Percentiles rank a stretch among this genome's conserved stretches.
phyloP scores from a whole-genome alignment of 2,888 invertebrate species.

The Nomada fabriciana region DNA sequence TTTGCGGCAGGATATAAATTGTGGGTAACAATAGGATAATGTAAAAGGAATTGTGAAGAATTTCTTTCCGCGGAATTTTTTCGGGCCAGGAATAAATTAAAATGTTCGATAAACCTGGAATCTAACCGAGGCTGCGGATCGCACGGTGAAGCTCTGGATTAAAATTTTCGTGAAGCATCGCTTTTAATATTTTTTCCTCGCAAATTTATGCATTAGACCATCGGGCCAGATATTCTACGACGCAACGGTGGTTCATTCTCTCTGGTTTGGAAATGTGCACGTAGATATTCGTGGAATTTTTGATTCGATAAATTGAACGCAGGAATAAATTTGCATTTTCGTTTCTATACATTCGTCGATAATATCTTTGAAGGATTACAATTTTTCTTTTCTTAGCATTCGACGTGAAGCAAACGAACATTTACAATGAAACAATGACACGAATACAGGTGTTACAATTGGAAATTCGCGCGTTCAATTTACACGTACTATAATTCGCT shows the following conservation, averaged over 20 bases:
- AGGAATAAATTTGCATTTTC: no score
- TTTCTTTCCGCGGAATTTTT: no score
- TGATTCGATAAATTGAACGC: no score
- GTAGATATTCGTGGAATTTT: no score
- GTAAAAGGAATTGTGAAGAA: neutral
- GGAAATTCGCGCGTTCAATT: neutral
- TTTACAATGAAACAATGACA: neutral
- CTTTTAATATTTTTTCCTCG: conserved; percentile 5
- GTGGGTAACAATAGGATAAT: neutral
- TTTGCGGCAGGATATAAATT: no score
- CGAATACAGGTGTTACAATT: neutral
- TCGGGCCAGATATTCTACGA: neutral
- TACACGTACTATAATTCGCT: neutral
- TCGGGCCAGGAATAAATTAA: neutral
- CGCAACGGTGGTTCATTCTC: neutral
- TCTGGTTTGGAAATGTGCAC: no score
- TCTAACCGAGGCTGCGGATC: neutral
- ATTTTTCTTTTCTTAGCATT: no score
- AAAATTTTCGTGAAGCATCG: conserved; percentile 5
- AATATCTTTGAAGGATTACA: no score
- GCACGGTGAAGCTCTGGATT: neutral
- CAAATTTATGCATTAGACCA: conserved; percentile 21
- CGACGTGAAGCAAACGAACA: no score
- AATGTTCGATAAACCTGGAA: neutral
- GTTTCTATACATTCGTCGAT: no score